Conservation (phyloP, 2,888 invertebrate species). For the Parelbella ahira region DNA sequence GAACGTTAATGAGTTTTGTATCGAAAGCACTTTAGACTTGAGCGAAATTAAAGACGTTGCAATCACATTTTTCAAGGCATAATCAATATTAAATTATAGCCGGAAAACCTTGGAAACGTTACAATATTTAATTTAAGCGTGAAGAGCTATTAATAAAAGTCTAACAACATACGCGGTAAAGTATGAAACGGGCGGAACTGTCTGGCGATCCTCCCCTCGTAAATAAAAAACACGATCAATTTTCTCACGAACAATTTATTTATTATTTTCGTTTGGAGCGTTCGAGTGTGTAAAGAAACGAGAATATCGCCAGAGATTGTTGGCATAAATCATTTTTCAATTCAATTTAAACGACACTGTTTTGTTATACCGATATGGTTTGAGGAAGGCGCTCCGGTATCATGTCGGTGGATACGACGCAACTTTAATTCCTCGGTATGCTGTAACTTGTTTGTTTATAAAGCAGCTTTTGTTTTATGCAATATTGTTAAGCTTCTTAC, state of each 20-base stretch:
- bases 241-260: slow-evolving; percentile 48
- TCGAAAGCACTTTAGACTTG: slow-evolving; percentile 10
- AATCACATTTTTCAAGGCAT: slow-evolving; percentile 3
- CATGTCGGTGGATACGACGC: slow-evolving; percentile 15
- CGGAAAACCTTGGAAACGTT: background rate
- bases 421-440: slow-evolving; percentile 1
- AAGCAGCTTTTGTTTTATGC: slow-evolving; percentile 7
- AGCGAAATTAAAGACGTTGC: slow-evolving; percentile 2
- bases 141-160: slow-evolving; percentile 8
- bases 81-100: slow-evolving; percentile 6
- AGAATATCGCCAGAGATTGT: slow-evolving; percentile 64
- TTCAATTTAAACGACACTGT: slow-evolving; percentile 74
- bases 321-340: slow-evolving; percentile 75
- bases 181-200: slow-evolving; percentile 32
- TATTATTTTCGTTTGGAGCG: slow-evolving; percentile 61
- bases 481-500: slow-evolving; percentile 4
- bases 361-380: slow-evolving; percentile 58
- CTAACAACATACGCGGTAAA: slow-evolving; percentile 8
- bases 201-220: slow-evolving; percentile 33
- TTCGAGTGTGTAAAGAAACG: slow-evolving; percentile 62
- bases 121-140: slow-evolving; percentile 2
- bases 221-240: slow-evolving; percentile 50
- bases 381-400: slow-evolving; percentile 26
- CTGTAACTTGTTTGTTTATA: slow-evolving; percentile 2
- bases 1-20: slow-evolving; percentile 18